Evolutionary conservation across 2,113 vertebrate genomes (phyloP).

Genomic region (Macaca nemestrina): DNA sequence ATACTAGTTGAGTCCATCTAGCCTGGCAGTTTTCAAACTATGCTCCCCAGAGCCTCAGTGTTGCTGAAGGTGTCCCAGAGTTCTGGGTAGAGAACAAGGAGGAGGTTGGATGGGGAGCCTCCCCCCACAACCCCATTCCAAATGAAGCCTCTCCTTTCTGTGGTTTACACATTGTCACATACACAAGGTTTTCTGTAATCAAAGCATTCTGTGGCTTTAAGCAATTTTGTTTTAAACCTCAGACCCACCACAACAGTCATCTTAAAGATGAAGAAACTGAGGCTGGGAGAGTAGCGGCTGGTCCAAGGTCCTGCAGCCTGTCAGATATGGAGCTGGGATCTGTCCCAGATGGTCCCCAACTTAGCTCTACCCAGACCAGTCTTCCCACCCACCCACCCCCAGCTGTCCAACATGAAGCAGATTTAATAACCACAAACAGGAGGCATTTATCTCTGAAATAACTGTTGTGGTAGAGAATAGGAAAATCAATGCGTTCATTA

Average conservation of each 20-base stretch:
- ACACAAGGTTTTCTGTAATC: background rate
- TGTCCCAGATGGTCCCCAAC: background rate
- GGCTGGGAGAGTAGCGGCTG: background rate
- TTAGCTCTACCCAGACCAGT: background rate
- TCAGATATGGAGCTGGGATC: background rate
- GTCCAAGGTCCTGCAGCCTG: background rate
- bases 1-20: too few relatives aligned
- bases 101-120: too few relatives aligned
- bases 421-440: constrained; percentile 83
- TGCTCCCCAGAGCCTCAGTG: background rate
- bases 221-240: background rate
- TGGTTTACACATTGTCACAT: background rate
- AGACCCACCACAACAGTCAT: background rate
- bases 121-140: background rate
- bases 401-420: constrained; percentile 73
- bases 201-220: background rate
- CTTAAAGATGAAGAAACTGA: background rate
- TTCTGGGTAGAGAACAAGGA: background rate
- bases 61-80: background rate
- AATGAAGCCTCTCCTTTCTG: background rate
- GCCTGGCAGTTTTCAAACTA: background rate
- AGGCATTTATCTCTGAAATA: constrained; percentile 84
- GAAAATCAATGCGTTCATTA: constrained; percentile 84
- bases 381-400: background rate
- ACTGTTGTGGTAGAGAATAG: constrained; percentile 78